These are phyloP conservation scores for Radopholus similis DNA, from an alignment of 1,140 invertebrate genomes.

Conservation along the genomic window DNA sequence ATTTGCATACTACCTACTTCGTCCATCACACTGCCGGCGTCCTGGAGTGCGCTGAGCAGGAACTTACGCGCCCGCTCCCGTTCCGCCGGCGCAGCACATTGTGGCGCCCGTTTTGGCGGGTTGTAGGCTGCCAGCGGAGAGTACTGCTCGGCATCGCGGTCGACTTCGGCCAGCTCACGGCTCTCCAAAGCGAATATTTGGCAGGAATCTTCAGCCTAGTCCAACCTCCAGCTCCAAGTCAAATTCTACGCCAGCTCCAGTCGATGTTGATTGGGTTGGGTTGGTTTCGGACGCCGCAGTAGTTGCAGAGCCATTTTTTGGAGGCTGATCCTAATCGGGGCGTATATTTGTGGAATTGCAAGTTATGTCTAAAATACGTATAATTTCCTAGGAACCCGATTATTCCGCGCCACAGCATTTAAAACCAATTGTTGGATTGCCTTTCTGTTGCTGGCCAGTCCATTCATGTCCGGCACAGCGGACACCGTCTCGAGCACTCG, in stretches of 20 bases:
- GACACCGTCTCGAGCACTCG: constrained; percentile 43
- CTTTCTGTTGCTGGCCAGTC: too few relatives aligned
- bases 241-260: too few relatives aligned
- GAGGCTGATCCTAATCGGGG: too few relatives aligned
- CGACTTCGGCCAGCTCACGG: constrained; percentile 4
- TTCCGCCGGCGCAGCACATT: neutral
- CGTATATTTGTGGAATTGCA: neutral
- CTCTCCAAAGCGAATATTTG: neutral
- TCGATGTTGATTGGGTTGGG: too few relatives aligned
- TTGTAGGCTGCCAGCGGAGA: constrained; percentile 12
- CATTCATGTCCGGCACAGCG: constrained; percentile 20
- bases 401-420: too few relatives aligned
- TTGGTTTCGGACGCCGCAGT: too few relatives aligned
- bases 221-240: constrained; percentile 10
- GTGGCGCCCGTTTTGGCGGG: neutral
- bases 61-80: neutral
- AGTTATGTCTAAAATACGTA: neutral
- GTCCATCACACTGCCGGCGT: constrained; percentile 3
- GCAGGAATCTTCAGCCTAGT: neutral
- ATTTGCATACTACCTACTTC: neutral
- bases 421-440: too few relatives aligned
- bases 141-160: neutral
- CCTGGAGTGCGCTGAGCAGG: neutral
- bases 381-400: too few relatives aligned
- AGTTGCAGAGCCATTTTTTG: too few relatives aligned